Base-by-base conservation (phyloP, 2,888 invertebrate genomes). In the Pyrrhosoma nymphula region DNA sequence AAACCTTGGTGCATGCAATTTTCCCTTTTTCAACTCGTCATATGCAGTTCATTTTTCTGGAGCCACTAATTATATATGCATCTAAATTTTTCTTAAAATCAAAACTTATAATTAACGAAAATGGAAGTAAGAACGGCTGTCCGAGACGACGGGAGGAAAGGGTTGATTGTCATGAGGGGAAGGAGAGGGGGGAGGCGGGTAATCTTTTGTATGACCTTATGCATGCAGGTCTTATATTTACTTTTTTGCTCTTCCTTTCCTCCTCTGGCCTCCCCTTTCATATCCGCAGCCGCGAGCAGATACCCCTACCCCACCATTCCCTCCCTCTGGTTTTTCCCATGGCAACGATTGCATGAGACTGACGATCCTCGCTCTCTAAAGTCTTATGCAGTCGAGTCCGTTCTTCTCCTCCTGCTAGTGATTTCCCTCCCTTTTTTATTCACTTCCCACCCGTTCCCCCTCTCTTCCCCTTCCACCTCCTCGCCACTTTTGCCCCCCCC, bases 371-470 rank as follows among this genome's bases (percentile, higher is more conserved):
- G 2, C 60, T 20, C 60, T 20, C 16, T 20, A 4, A 16, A 30
- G 82, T 82, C 82, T 82, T 82, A 82, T 82, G 82, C 35, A 82
- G 82, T 82, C 82, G 69, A 12, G n/a, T n/a, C n/a, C 69, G 69
- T 69, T n/a, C 47, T 55, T 47, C n/a, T 10, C 69, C 69, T 14
- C 20, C 69, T n/a, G n/a, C 69, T n/a, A 60, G 60, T 60, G 69
- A 69, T 69, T 82, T 26, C 82, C 35, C 35, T 82, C 26, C 14
- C 8, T 47, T 23, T 47, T 39, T 12, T 35, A 16, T 47, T 12
- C 47, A 47, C 20, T 39, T 18, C 23, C 39, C 26, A 10, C 30
- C 12, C 12, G 39, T n/a, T 55, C 26, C 69, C 39, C 16, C 69
- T 26, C 93, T 23, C 56, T 39, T 91, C 91, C 63, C 39, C 35